Conservation (phyloP, 2,888 invertebrate genomes). For the Drosophila longiperda region DNA sequence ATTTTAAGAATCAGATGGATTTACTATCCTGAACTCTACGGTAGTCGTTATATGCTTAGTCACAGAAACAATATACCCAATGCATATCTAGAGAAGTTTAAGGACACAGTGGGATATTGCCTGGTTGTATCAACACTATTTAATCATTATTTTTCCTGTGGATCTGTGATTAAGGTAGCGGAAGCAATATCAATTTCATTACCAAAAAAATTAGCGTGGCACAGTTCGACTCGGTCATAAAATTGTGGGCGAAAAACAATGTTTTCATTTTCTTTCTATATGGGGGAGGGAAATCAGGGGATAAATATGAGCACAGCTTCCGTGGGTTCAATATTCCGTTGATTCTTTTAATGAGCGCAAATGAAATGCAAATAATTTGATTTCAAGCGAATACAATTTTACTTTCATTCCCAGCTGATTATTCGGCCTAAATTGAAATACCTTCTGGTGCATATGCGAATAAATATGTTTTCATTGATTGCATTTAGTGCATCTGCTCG, state of each 20-base stretch:
- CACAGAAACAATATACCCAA: neutral
- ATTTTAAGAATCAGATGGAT: neutral
- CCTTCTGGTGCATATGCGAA: slow-evolving; percentile 12
- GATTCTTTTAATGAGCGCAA: slow-evolving; percentile 55
- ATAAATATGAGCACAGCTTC: slow-evolving; percentile 19
- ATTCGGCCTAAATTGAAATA: slow-evolving; percentile 37
- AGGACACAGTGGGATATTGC: slow-evolving; percentile 12
- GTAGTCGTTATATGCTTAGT: neutral
- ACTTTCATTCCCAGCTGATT: slow-evolving; percentile 64
- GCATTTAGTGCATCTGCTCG: slow-evolving; percentile 13
- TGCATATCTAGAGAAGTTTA: neutral
- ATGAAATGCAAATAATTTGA: slow-evolving; percentile 58
- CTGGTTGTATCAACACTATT: slow-evolving; percentile 31
- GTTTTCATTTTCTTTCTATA: slow-evolving; percentile 8
- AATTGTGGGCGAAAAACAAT: slow-evolving; percentile 37
- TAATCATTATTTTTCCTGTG: slow-evolving; percentile 27
- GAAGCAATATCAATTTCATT: slow-evolving; percentile 71
- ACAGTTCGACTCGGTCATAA: slow-evolving; percentile 43
- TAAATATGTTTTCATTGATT: slow-evolving; percentile 65
- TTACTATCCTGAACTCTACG: neutral
- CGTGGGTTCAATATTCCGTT: slow-evolving; percentile 55
- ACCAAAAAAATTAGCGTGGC: slow-evolving; percentile 59
- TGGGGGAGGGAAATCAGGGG: slow-evolving; percentile 41
- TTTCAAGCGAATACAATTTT: slow-evolving; percentile 46
- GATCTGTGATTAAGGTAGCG: slow-evolving; percentile 70